phyloP scores from a whole-genome alignment of 2,888 invertebrate genomes.

The Apotomis turbidana region DNA sequence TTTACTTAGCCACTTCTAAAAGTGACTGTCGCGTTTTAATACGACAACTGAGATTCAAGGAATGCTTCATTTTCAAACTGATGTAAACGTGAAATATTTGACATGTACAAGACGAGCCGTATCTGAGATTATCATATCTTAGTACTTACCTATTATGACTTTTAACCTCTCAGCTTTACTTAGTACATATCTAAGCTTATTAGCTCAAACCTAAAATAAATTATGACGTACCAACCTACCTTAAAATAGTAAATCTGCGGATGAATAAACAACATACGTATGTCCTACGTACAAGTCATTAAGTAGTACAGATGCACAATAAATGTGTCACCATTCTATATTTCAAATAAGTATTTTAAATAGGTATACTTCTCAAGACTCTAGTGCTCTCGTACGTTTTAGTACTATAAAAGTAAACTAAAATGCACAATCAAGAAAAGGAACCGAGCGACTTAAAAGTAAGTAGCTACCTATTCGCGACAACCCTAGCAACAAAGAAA shows the following conservation, averaged over 20 bases:
- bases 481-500: constrained; percentile 18
- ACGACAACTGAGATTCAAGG: constrained; percentile 12
- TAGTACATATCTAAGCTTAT: no score
- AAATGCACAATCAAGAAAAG: neutral
- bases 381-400: no score
- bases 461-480: neutral
- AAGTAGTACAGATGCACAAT: no score
- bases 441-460: constrained; percentile 6
- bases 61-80: neutral
- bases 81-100: neutral
- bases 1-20: constrained; percentile 1
- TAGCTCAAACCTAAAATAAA: no score
- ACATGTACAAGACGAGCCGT: neutral
- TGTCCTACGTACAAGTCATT: no score
- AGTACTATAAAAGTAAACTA: neutral
- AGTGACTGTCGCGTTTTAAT: neutral
- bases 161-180: no score
- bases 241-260: no score
- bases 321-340: no score
- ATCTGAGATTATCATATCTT: neutral
- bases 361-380: no score
- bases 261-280: no score
- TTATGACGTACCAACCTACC: no score
- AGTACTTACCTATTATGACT: neutral
- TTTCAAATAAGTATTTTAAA: no score